Evolutionary conservation across 2,797 vertebrate species (phyloP).

Genomic region (Gallinago stenura): DNA sequence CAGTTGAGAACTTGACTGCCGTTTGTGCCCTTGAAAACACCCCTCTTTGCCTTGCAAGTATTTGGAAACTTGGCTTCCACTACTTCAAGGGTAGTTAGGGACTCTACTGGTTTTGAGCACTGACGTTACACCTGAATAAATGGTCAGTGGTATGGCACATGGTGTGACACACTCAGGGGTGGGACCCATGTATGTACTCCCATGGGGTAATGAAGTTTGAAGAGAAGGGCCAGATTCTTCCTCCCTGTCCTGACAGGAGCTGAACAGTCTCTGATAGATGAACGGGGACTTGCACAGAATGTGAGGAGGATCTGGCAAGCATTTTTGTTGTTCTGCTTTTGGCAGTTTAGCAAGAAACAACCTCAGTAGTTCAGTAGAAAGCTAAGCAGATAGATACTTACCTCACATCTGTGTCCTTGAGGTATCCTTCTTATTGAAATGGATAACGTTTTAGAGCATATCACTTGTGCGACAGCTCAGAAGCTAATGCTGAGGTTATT

Average conservation of each 20-base stretch:
- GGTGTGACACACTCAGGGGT: background rate
- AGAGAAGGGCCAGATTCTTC: background rate
- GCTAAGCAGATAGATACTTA: background rate
- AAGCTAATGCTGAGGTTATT: background rate
- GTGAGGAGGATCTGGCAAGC: background rate
- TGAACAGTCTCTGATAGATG: background rate
- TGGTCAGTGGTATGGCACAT: background rate
- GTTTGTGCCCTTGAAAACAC: background rate
- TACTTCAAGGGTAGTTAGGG: background rate
- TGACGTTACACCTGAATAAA: background rate
- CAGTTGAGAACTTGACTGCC: background rate
- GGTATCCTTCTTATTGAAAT: background rate
- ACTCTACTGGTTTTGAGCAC: background rate
- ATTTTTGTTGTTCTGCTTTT: background rate
- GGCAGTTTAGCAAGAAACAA: background rate
- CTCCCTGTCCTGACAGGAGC: background rate
- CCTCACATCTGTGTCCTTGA: background rate
- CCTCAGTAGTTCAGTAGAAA: background rate
- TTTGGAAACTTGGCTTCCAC: background rate
- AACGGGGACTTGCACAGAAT: background rate
- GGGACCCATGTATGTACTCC: accelerated
- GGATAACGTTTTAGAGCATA: background rate
- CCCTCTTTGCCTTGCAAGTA: background rate
- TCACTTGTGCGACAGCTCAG: background rate
- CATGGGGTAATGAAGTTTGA: background rate